Evolutionary conservation across 2,888 invertebrate genomes (phyloP), one percentile per base, ranked within the genome.

Genomic region (Isotomurus palustris): DNA sequence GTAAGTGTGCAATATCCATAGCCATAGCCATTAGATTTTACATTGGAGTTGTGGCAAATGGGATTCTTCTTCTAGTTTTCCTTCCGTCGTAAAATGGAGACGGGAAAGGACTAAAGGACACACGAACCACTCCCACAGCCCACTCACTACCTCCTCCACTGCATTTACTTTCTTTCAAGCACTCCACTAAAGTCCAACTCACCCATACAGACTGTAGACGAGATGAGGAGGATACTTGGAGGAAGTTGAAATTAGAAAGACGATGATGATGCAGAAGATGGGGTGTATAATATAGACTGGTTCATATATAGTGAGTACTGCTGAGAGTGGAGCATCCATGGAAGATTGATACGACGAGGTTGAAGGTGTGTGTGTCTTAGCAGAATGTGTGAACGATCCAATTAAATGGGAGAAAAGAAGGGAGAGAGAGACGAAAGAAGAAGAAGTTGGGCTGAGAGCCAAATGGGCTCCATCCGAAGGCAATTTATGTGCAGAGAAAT

Each of bases 401-500:
- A n/a, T n/a, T n/a, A n/a, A n/a, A n/a, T n/a, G n/a, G n/a, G n/a
- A n/a, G n/a, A n/a, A n/a, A n/a, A n/a, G n/a, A n/a, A n/a, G n/a
- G n/a, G n/a, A n/a, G n/a, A n/a, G n/a, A n/a, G n/a, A n/a, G n/a
- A n/a, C n/a, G n/a, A n/a, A n/a, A n/a, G n/a, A n/a, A n/a, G n/a
- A n/a, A n/a, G n/a, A 24, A 43, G 21, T 43, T 6, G 21, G 67
- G 64, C 67, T 36, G 50, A 40, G 52, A 60, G 67, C 67, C 67
- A 67, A 67, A 67, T 64, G 60, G 56, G 57, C 56, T 54, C 52
- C 60, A 60, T 64, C 51, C 53, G 60, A 48, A 63, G 54, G 55
- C 58, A 62, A 67, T 67, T 67, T 64, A 67, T 67, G 64, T 38
- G 50, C 43, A 55, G 55, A 49, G 55, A 56, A 58, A 62, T 67